Base-by-base conservation (phyloP, 2,797 vertebrate genomes). In the Sebastes hubbsi region DNA sequence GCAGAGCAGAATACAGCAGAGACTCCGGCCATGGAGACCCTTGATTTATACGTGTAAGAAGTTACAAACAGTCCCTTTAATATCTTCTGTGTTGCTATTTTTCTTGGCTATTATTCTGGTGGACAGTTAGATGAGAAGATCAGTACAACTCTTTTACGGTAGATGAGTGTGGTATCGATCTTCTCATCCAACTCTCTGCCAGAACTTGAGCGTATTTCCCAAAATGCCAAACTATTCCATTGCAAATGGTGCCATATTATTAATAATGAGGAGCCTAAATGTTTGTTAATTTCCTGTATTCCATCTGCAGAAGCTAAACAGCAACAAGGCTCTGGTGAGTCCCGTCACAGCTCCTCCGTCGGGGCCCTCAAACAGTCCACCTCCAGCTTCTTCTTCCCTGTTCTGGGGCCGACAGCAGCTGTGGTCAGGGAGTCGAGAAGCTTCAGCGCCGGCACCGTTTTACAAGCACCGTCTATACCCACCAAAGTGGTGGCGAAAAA, bases 231-330 rank as follows among this genome's bases (percentile, higher is more conserved):
- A 62, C 1, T 5, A 36, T 29, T 62, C 20, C 10, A 30, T 11
- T 54, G 7, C 0, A 0, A 52, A 63, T 64, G 13, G 4, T 56
- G 13, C 6, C 2, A 27, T n/a, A 18, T 29, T 2, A 13, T 3
- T 52, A 16, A 60, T 24, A 2, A 46, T 25, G 5, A 34, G 8
- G 22, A 25, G 20, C 3, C 8, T n/a, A 5, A 25, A 5, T 36
- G 25, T 63, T 36, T 5, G 3, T 68, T 61, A 16, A 38, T 65
- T 80, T 79, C 30, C 36, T 67, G 63, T 68, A n/a, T 81, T 80
- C 24, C 30, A 69, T 81, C 29, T 79, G 71, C 93, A 96, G 95
- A 94, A 74, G 91, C 88, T 20, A 94, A 92, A 89, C 84, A 82
- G 68, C 86, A 91, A 1, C 91, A 88, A 46, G 34, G 74, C 11